Evolutionary conservation across 1,140 invertebrate species (phyloP).

Genomic region (Caenorhabditis brenneri): DNA sequence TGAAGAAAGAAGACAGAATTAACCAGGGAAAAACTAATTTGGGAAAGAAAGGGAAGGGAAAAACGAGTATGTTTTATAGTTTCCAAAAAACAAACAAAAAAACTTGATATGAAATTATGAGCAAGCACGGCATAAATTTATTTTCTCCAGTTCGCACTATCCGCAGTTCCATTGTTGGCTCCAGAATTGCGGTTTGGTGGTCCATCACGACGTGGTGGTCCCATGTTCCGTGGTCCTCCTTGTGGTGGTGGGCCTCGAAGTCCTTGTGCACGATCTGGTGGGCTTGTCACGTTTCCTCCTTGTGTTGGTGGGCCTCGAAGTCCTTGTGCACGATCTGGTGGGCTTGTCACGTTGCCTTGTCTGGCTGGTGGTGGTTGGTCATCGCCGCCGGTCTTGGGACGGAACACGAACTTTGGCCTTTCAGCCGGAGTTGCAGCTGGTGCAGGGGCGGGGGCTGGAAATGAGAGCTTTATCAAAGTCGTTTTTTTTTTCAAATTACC

Average conservation of each 20-base stretch:
- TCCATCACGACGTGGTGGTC: constrained; percentile 2
- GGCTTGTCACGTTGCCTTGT: neutral
- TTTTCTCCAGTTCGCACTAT: constrained; percentile 9
- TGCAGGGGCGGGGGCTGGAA: neutral
- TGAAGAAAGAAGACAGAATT: neutral
- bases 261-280: constrained; percentile 1
- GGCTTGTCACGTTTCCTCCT: neutral
- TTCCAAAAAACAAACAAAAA: neutral
- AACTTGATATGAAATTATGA: neutral
- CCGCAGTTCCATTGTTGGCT: neutral
- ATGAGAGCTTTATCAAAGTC: neutral
- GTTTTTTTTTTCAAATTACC: neutral
- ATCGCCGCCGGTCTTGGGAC: too few species aligned
- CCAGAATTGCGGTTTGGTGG: neutral
- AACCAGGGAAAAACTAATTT: neutral
- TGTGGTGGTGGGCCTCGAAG: constrained; percentile 10
- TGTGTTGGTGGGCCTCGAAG: neutral
- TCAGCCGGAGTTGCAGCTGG: neutral
- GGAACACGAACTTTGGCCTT: constrained; percentile 1
- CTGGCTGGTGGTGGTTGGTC: neutral
- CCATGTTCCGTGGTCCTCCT: neutral
- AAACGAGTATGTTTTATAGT: neutral
- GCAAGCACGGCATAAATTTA: neutral
- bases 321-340: constrained; percentile 1
- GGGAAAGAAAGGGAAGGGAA: neutral